A percentile compares a stretch with the other conserved stretches of the same genome.
Conservation (phyloP, 1,140 invertebrate genomes). For the Tachypleus tridentatus region DNA sequence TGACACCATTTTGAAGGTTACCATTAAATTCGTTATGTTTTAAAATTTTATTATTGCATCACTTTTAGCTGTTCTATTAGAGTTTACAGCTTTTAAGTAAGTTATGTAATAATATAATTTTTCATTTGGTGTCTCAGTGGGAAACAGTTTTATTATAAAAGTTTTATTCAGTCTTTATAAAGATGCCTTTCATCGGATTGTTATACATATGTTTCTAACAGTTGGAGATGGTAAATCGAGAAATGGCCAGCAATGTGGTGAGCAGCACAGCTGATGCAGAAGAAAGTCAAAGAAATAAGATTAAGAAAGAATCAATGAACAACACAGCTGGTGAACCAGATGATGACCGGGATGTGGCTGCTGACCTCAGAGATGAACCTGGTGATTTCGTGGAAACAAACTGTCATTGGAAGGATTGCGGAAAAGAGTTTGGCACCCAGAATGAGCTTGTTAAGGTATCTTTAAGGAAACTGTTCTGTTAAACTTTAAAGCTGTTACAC, state of each 20-base stretch:
- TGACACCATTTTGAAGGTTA: no score
- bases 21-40: no score
- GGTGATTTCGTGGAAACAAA: conserved; percentile 94
- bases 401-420: conserved; percentile 92
- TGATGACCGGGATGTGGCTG: conserved; percentile 13
- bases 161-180: no score
- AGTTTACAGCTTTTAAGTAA: no score
- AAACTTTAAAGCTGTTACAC: no score
- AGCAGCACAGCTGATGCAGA: conserved; percentile 25
- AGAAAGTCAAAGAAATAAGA: conserved; percentile 11
- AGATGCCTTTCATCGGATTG: no score
- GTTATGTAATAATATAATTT: no score
- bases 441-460: conserved; percentile 47
- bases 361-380: conserved; percentile 51
- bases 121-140: no score
- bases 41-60: no score
- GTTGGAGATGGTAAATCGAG: conserved; percentile 11
- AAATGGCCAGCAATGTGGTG: conserved; percentile 28
- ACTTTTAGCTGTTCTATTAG: no score
- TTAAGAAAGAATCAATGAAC: conserved; percentile 7
- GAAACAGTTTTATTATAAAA: no score
- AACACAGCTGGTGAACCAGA: conserved; percentile 4
- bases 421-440: conserved; percentile 80
- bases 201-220: no score
- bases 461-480: not conserved